Base-by-base conservation (phyloP, 92 coral and sea anemone genomes). In the Virgularia gustaviana region DNA sequence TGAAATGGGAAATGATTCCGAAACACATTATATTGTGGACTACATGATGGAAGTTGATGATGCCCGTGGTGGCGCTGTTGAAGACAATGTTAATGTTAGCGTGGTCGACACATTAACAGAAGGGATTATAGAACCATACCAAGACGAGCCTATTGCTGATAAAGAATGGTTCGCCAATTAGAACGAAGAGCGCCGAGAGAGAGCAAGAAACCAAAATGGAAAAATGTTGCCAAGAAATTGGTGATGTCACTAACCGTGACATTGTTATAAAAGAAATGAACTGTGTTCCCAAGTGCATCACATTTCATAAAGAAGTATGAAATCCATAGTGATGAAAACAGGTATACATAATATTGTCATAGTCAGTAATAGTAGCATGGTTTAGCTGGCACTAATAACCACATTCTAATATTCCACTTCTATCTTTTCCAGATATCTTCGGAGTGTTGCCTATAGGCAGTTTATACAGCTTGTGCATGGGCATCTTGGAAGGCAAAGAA, bases 361-460 rank as follows among this genome's bases (percentile, higher is more conserved):
- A n/a, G n/a, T n/a, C n/a, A n/a, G n/a, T n/a, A n/a, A n/a, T n/a
- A n/a, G n/a, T n/a, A n/a, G n/a, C n/a, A n/a, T n/a, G n/a, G n/a
- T n/a, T n/a, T n/a, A n/a, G n/a, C n/a, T n/a, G n/a, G n/a, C n/a
- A n/a, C n/a, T n/a, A n/a, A n/a, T n/a, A n/a, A n/a, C n/a, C n/a
- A n/a, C n/a, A n/a, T n/a, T n/a, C n/a, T n/a, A n/a, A n/a, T n/a
- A n/a, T n/a, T n/a, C n/a, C n/a, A n/a, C n/a, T n/a, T n/a, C n/a
- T n/a, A n/a, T n/a, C n/a, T n/a, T n/a, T n/a, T n/a, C n/a, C n/a
- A n/a, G n/a, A n/a, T n/a, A n/a, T 59, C 47, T 70, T 13, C 78
- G 80, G 45, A 66, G 60, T 28, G 57, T 73, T 49, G 79, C 79
- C 27, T 80, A 80, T 57, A 30, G 84, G 11, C 66, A 80, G 42